Evolutionary conservation across 2,113 vertebrate genomes (phyloP).

Genomic region (Pristiophorus japonicus): DNA sequence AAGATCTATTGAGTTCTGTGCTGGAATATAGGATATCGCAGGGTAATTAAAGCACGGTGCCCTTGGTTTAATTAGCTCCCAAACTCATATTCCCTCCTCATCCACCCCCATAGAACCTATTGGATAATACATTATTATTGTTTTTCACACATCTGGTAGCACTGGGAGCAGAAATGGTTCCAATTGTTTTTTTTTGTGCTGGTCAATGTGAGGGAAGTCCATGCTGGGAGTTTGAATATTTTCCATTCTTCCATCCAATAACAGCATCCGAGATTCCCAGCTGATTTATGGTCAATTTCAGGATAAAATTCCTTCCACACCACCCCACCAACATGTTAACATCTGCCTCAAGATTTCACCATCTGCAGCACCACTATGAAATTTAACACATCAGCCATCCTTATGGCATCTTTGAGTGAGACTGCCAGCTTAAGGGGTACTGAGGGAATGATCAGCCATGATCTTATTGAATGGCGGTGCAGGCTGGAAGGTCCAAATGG

Average conservation of each 20-base stretch:
- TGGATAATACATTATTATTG: not conserved
- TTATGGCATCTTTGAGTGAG: not conserved
- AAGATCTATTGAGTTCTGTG: not conserved
- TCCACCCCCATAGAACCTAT: not conserved
- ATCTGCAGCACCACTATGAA: not conserved
- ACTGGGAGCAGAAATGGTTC: not conserved
- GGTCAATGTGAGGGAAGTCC: not conserved
- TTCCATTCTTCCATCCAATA: not conserved
- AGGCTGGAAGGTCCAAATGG: too few relatives aligned
- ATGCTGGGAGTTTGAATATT: not conserved
- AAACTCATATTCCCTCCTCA: not conserved
- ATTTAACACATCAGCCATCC: not conserved
- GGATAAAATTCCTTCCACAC: not conserved
- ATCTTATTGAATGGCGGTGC: too few relatives aligned
- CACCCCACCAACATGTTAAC: not conserved
- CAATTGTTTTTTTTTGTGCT: not conserved
- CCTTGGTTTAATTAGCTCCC: not conserved
- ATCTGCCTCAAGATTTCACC: not conserved
- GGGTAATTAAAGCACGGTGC: not conserved
- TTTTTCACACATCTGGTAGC: not conserved
- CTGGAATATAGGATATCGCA: not conserved
- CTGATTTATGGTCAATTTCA: not conserved
- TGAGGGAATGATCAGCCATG: too few relatives aligned
- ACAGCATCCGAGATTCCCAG: not conserved
- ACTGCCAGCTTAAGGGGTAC: not conserved